Conservation (phyloP, 2,113 vertebrate species). For the Neotragus pygmaeus region DNA sequence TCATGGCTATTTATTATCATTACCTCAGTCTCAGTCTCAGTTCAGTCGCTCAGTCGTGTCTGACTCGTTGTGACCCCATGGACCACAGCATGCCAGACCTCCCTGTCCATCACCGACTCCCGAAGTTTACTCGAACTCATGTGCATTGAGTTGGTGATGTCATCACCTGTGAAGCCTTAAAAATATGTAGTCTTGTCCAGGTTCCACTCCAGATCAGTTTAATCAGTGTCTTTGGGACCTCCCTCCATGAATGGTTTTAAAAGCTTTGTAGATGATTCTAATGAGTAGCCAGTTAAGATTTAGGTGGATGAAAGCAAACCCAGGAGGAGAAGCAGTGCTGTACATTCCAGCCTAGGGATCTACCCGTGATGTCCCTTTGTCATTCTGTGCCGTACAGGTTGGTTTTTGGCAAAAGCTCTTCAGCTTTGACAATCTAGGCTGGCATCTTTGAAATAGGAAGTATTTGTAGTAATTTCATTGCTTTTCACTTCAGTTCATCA, state of each 20-base stretch:
- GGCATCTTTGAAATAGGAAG: not conserved
- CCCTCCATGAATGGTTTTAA: not conserved
- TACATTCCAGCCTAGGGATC: no score
- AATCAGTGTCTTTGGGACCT: not conserved
- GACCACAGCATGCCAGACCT: not conserved
- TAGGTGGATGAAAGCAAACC: not conserved
- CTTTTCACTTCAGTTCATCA: conserved; percentile 25
- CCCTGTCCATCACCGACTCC: not conserved
- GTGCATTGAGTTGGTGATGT: not conserved
- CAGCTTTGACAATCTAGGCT: not conserved
- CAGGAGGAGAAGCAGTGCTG: not conserved
- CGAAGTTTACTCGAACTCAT: not conserved
- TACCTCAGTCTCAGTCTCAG: not conserved
- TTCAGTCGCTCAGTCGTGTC: not conserved
- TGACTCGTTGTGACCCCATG: not conserved
- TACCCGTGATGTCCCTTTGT: not conserved
- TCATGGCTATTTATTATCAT: not conserved
- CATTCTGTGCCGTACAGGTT: not conserved
- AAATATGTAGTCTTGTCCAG: not conserved
- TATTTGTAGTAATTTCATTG: not conserved
- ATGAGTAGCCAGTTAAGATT: not conserved
- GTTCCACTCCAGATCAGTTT: not conserved
- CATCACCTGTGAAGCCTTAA: not conserved
- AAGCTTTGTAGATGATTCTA: not conserved
- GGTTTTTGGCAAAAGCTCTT: not conserved